Conservation (phyloP, 2,888 invertebrate genomes). For the Lingula anatina region DNA sequence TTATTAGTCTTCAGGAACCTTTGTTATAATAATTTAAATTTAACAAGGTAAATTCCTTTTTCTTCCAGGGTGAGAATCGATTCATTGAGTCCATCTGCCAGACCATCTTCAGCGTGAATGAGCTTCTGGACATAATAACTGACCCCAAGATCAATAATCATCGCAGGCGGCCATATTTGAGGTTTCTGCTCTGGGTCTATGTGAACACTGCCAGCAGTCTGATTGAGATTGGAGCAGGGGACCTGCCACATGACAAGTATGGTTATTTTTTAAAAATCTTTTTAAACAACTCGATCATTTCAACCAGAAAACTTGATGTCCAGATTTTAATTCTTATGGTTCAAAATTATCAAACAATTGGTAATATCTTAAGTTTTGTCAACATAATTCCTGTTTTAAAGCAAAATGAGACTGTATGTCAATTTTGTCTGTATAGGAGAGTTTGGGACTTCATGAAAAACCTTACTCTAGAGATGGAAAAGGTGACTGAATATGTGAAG, state of each 20-base stretch:
- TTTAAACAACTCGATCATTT: no score
- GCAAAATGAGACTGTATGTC: background rate
- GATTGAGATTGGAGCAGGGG: conserved; percentile 47
- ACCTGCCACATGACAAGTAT: conserved; percentile 36
- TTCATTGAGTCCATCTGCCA: conserved; percentile 51
- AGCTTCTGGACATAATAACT: conserved; percentile 42
- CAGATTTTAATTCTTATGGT: no score
- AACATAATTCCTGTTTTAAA: background rate
- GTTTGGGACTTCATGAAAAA: conserved; percentile 40
- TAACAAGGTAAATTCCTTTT: no score
- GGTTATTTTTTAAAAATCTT: no score
- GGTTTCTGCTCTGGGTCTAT: conserved; percentile 49
- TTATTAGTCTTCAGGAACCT: no score
- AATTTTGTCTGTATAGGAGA: conserved; percentile 18
- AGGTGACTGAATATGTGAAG: conserved; percentile 23
- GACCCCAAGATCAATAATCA: conserved; percentile 33
- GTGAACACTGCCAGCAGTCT: conserved; percentile 48
- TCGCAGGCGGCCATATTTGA: conserved; percentile 42
- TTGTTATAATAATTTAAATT: no score
- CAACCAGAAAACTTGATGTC: no score
- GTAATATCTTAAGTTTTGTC: background rate
- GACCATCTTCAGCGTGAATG: conserved; percentile 46
- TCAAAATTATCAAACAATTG: no score
- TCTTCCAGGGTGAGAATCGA: conserved; percentile 47
- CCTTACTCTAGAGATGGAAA: conserved; percentile 22